Conservation (phyloP, 2,797 vertebrate genomes). For the Pangasius mekongensis region DNA sequence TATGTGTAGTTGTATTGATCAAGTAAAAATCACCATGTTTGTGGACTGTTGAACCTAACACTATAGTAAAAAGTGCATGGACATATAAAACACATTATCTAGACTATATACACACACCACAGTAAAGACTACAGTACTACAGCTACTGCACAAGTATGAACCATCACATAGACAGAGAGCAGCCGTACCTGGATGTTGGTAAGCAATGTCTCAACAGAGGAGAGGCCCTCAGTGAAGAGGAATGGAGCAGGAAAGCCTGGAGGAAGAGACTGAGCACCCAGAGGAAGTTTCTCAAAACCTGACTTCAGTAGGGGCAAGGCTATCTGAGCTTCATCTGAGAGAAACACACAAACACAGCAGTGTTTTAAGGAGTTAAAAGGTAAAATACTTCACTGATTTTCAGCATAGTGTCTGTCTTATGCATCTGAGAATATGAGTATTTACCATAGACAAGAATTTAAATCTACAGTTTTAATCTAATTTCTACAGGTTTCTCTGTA, state of each 20-base stretch:
- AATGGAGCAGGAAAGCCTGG: constrained; percentile 83
- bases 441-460: neutral
- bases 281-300: constrained; percentile 82
- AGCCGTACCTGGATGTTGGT: constrained; percentile 89
- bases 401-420: neutral
- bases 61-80: neutral
- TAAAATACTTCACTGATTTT: neutral
- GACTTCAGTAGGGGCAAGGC: constrained; percentile 84
- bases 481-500: neutral
- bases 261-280: constrained; percentile 81
- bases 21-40: neutral
- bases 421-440: neutral
- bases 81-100: neutral
- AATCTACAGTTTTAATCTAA: neutral
- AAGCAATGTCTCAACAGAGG: constrained; percentile 89
- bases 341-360: constrained; percentile 37
- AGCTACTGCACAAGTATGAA: neutral
- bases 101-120: neutral
- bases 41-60: neutral
- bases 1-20: neutral
- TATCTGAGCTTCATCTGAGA: constrained; percentile 71
- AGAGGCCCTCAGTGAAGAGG: constrained; percentile 87
- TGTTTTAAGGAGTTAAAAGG: neutral
- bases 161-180: neutral
- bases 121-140: neutral